These are phyloP conservation scores for Andricus curvator DNA, from an alignment of 2,888 invertebrate genomes.

Conservation along the genomic window DNA sequence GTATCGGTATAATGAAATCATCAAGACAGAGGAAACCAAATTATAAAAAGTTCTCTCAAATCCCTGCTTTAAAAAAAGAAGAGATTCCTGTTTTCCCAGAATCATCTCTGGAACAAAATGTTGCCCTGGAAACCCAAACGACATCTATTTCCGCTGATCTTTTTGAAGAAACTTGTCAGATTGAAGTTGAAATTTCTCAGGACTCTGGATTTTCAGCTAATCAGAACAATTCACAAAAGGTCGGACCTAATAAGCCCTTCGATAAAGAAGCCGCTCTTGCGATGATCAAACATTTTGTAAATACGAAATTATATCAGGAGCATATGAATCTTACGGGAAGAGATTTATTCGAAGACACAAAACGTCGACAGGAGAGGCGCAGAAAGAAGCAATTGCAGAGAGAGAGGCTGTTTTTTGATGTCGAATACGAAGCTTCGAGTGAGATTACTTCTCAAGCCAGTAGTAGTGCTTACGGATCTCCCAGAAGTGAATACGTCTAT, in stretches of 20 bases:
- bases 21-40: not conserved
- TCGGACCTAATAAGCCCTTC: not conserved
- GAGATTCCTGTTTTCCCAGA: not conserved
- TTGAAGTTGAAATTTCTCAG: not conserved
- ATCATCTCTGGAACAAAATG: not conserved
- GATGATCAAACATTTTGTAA: not conserved
- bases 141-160: not conserved
- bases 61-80: not conserved
- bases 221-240: not conserved
- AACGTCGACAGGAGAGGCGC: not conserved
- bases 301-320: not conserved
- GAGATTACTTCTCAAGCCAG: not conserved
- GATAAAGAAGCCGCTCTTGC: not conserved
- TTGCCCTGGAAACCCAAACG: not conserved
- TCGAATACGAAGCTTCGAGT: not conserved
- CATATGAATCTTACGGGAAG: not conserved
- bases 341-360: not conserved
- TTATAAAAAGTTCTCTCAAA: no score
- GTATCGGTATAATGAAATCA: not conserved
- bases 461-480: not conserved
- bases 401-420: not conserved
- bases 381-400: not conserved
- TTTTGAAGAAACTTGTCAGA: not conserved
- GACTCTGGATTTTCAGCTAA: not conserved
- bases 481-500: not conserved